These are phyloP conservation scores for Clupea harengus DNA, from an alignment of 2,113 vertebrate genomes.

Conservation along the genomic window DNA sequence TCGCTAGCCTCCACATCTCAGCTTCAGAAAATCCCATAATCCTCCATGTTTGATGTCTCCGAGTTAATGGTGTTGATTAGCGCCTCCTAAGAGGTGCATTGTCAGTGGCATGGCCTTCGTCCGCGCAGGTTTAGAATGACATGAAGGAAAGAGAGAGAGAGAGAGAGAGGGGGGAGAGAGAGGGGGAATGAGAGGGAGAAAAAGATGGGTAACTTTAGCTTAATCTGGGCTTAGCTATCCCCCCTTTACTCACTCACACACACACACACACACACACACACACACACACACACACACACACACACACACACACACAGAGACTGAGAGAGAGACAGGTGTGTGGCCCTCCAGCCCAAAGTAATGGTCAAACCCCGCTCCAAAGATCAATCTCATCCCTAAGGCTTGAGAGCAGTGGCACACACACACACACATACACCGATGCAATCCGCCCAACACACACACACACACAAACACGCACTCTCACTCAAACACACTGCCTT, in stretches of 20 bases:
- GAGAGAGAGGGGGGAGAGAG: not conserved
- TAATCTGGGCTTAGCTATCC: slow-evolving; percentile 73
- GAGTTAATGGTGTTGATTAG: slow-evolving; percentile 74
- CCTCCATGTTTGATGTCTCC: slow-evolving; percentile 78
- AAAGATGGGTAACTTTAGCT: slow-evolving; percentile 71
- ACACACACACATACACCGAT: not conserved
- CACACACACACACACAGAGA: slow-evolving; percentile 38
- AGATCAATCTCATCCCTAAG: slow-evolving; percentile 66
- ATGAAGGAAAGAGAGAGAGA: slow-evolving; percentile 49
- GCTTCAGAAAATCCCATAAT: slow-evolving; percentile 73
- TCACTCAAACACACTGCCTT: too few species aligned
- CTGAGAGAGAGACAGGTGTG: slow-evolving; percentile 63
- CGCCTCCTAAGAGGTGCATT: slow-evolving; percentile 71
- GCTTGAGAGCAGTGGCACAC: slow-evolving; percentile 45
- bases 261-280: not conserved
- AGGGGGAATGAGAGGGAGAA: slow-evolving; percentile 41
- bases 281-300: slow-evolving; percentile 43
- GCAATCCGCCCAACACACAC: not conserved
- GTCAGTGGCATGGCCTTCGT: slow-evolving; percentile 58
- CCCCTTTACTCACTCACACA: slow-evolving; percentile 39
- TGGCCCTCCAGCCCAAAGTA: slow-evolving; percentile 65
- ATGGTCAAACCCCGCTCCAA: slow-evolving; percentile 49
- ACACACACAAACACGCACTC: not conserved
- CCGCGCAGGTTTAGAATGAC: slow-evolving; percentile 69
- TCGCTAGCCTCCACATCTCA: slow-evolving; percentile 50